phyloP scores from a whole-genome alignment of 64 coral and sea anemone species.

The Pocillopora verrucosa region DNA sequence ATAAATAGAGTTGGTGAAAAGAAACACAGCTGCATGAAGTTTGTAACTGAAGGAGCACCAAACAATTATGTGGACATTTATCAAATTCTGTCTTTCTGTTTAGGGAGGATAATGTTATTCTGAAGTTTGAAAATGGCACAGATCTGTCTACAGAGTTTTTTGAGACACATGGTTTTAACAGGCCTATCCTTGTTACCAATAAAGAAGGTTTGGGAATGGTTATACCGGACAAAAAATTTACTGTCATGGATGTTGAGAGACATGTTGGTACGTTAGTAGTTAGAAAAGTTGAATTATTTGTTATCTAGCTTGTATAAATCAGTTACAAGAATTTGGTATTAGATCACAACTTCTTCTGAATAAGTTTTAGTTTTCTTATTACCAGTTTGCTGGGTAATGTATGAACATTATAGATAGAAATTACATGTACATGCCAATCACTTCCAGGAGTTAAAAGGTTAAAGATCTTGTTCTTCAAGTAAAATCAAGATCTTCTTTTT shows the following conservation, averaged over 20 bases:
- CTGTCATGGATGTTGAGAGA: conserved; percentile 87
- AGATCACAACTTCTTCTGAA: too few relatives aligned
- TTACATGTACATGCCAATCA: background rate
- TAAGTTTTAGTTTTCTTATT: too few relatives aligned
- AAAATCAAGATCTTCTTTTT: too few relatives aligned
- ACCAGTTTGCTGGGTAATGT: too few relatives aligned
- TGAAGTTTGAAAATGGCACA: conserved; percentile 61
- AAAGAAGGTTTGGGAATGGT: conserved; percentile 88
- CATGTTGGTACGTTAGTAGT: conserved; percentile 80
- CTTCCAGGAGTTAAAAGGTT: background rate
- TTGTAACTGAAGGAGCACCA: too few relatives aligned
- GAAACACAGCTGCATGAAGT: too few relatives aligned
- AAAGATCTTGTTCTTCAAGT: too few relatives aligned
- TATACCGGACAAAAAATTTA: conserved; percentile 71
- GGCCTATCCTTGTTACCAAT: conserved; percentile 76
- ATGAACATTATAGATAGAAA: too few relatives aligned
- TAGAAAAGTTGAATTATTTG: background rate
- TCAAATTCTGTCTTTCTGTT: background rate
- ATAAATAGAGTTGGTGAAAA: too few relatives aligned
- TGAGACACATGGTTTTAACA: conserved; percentile 87
- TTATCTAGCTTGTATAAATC: too few relatives aligned
- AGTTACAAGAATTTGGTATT: too few relatives aligned
- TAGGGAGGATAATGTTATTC: conserved; percentile 70
- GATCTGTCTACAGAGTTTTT: conserved; percentile 79
- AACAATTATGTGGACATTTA: too few relatives aligned